Percentiles rank a stretch among this genome's conserved stretches.
Conservation (phyloP, 2,113 vertebrate genomes). For the Callionymus lyra region DNA sequence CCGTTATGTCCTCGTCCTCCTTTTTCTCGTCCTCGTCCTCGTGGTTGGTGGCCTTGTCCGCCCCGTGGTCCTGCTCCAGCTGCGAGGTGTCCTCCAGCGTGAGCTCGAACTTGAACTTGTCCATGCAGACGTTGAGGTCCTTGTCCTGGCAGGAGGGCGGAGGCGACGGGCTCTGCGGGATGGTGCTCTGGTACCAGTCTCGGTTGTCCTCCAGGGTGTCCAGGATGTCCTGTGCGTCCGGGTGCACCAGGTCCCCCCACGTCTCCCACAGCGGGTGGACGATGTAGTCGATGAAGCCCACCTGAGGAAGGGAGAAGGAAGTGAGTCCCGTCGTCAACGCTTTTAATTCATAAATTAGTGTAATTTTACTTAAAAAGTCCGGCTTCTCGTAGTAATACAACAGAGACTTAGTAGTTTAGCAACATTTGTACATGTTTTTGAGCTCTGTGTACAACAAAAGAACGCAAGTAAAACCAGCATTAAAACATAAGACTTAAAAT, state of each 20-base stretch:
- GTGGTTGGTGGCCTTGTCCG: conserved; percentile 47
- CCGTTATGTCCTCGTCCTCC: conserved; percentile 34
- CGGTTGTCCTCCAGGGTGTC: conserved; percentile 89
- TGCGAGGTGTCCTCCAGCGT: conserved; percentile 56
- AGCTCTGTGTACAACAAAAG: no score
- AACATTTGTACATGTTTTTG: not conserved
- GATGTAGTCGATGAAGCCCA: conserved; percentile 92
- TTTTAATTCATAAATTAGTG: no score
- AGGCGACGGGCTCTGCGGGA: conserved; percentile 81
- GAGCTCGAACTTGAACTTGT: conserved; percentile 72
- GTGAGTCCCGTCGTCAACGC: no score
- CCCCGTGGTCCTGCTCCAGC: conserved; percentile 33
- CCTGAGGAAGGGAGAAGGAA: conserved; percentile 53
- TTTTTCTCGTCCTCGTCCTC: conserved; percentile 32
- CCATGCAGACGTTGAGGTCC: conserved; percentile 60
- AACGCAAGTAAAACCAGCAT: no score
- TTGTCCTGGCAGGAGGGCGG: conserved; percentile 63
- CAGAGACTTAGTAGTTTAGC: no score
- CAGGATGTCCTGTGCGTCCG: conserved; percentile 86
- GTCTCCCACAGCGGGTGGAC: conserved; percentile 91
- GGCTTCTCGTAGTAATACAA: no score
- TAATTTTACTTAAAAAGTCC: no score
- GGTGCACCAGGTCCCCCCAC: conserved; percentile 87
- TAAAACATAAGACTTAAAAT: not conserved
- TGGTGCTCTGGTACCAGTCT: conserved; percentile 89